Conservation (phyloP, 2,797 vertebrate species). For the Anabas testudineus region DNA sequence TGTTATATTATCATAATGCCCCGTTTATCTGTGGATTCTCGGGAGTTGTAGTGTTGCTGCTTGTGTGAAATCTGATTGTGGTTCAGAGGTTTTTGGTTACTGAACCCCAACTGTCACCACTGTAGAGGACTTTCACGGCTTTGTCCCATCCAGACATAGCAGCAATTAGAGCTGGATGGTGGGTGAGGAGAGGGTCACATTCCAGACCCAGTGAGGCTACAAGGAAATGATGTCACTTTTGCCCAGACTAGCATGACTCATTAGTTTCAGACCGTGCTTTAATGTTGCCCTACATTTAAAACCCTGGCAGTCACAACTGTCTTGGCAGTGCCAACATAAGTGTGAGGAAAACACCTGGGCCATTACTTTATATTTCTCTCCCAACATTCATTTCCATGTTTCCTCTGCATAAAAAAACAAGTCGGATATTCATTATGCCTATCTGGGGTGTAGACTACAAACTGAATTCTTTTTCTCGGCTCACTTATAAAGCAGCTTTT, state of each 20-base stretch:
- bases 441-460: slow-evolving; percentile 10
- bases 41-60: not conserved
- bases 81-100: slow-evolving; percentile 8
- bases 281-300: slow-evolving; percentile 53
- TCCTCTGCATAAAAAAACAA: slow-evolving; percentile 28
- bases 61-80: slow-evolving; percentile 21
- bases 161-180: slow-evolving; percentile 5
- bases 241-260: slow-evolving; percentile 74
- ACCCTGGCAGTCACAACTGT: slow-evolving; percentile 29
- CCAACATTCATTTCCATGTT: slow-evolving; percentile 39
- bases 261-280: slow-evolving; percentile 60
- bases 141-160: slow-evolving; percentile 40
- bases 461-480: slow-evolving; percentile 15
- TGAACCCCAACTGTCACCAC: slow-evolving; percentile 8
- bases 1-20: slow-evolving; percentile 26
- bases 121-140: slow-evolving; percentile 61
- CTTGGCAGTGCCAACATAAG: slow-evolving; percentile 38
- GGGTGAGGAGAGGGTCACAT: slow-evolving; percentile 49
- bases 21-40: slow-evolving; percentile 21
- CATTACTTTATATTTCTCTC: slow-evolving; percentile 17
- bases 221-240: slow-evolving; percentile 77
- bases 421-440: slow-evolving; percentile 11
- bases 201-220: slow-evolving; percentile 64
- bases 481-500: slow-evolving; percentile 19
- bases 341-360: slow-evolving; percentile 46